Percentiles rank a stretch among this genome's conserved stretches.
These are phyloP conservation scores for Drosophila subobscura DNA, from an alignment of 1,140 invertebrate species.

Conservation along the genomic window DNA sequence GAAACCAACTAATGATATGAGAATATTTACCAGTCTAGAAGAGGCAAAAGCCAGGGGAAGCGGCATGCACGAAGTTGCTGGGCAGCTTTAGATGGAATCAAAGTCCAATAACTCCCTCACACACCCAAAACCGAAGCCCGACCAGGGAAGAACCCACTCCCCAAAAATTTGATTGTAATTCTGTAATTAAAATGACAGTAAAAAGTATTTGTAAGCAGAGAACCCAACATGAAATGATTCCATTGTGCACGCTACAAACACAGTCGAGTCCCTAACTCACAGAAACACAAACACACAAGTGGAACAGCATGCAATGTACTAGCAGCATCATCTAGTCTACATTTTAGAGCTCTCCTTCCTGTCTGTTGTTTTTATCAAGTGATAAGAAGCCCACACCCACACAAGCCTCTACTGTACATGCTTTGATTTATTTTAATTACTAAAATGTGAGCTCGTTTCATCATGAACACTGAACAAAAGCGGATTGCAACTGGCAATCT, in stretches of 20 bases:
- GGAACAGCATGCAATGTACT: constrained; percentile 27
- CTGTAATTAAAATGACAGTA: constrained; percentile 45
- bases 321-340: constrained; percentile 35
- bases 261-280: constrained; percentile 35
- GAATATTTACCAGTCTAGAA: constrained; percentile 33
- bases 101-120: constrained; percentile 19
- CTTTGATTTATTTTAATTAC: constrained; percentile 45
- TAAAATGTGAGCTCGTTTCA: constrained; percentile 24
- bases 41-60: not conserved
- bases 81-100: constrained; percentile 41
- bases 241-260: constrained; percentile 29
- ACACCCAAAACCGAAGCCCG: constrained; percentile 25
- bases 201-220: constrained; percentile 44
- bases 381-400: constrained; percentile 31
- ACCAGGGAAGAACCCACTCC: constrained; percentile 40
- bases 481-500: constrained; percentile 46
- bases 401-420: constrained; percentile 42
- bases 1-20: constrained; percentile 30
- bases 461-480: constrained; percentile 40
- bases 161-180: constrained; percentile 34
- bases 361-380: constrained; percentile 8
- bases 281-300: not conserved
- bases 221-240: not conserved
- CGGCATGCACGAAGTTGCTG: constrained; percentile 34
- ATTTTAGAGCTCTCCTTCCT: constrained; percentile 29